A percentile compares a stretch with the other conserved stretches of the same genome.
Evolutionary conservation across 2,113 vertebrate species (phyloP).

Genomic region (Ictidomys tridecemlineatus): DNA sequence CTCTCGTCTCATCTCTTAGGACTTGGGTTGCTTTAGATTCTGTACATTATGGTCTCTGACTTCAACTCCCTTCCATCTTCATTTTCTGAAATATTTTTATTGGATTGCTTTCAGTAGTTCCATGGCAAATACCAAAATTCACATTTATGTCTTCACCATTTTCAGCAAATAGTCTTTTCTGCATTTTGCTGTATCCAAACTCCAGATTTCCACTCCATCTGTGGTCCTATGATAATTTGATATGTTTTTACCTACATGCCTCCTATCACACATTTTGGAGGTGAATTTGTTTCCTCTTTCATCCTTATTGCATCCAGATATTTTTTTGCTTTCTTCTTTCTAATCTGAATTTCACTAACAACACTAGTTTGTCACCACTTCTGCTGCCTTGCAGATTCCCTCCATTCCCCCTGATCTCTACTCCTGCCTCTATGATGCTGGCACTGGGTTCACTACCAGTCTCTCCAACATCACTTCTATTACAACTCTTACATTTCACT

Average conservation of each 20-base stretch:
- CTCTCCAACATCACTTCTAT: not conserved
- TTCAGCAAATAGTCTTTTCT: not conserved
- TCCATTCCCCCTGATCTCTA: not conserved
- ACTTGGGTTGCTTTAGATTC: not conserved
- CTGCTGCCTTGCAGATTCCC: not conserved
- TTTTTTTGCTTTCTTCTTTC: not conserved
- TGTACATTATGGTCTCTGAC: not conserved
- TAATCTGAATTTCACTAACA: not conserved
- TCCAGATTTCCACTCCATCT: not conserved
- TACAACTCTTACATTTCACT: not conserved
- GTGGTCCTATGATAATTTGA: not conserved
- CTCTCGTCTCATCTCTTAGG: not conserved
- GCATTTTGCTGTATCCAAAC: not conserved
- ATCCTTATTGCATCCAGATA: not conserved
- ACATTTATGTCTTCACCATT: rapidly evolving
- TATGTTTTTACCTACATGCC: not conserved
- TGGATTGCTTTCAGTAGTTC: not conserved
- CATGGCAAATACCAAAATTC: not conserved
- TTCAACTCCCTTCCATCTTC: not conserved
- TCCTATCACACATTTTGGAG: not conserved
- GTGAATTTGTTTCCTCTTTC: not conserved
- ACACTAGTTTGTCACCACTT: not conserved
- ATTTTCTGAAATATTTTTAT: not conserved
- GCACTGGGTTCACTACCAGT: not conserved
- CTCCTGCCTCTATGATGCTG: not conserved